These are phyloP conservation scores for Tetramorium alpestre DNA, from an alignment of 1,140 invertebrate species.

Conservation along the genomic window DNA sequence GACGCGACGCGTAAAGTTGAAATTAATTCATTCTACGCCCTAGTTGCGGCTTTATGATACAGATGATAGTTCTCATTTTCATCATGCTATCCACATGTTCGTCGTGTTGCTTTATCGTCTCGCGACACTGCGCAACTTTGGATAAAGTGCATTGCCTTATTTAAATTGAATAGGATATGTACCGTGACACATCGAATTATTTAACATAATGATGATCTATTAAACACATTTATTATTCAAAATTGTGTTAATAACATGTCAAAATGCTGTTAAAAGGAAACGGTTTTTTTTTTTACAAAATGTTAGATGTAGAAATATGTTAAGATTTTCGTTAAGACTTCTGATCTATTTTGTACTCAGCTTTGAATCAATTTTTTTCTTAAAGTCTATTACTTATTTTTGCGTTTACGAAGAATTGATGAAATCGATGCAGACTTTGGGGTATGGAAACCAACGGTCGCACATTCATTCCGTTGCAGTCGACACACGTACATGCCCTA, in stretches of 20 bases:
- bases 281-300: not conserved
- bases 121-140: constrained; percentile 67
- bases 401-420: not conserved
- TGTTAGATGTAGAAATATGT: not conserved
- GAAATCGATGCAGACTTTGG: constrained; percentile 9
- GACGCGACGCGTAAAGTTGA: constrained; percentile 66
- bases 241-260: not conserved
- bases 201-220: not conserved
- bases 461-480: constrained; percentile 27
- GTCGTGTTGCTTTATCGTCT: constrained; percentile 73
- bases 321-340: not conserved
- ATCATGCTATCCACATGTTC: constrained; percentile 75
- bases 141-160: constrained; percentile 69
- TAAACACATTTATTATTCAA: not conserved
- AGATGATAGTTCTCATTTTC: constrained; percentile 73
- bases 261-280: not conserved
- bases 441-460: constrained; percentile 5
- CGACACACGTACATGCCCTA: constrained; percentile 54
- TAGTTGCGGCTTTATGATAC: constrained; percentile 70
- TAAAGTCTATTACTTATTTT: not conserved
- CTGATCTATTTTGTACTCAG: not conserved
- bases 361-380: not conserved
- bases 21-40: constrained; percentile 77
- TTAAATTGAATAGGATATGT: constrained; percentile 64
- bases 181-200: not conserved